Evolutionary conservation across 2,797 vertebrate species (phyloP).

Genomic region (Pseudochirops corinnae): DNA sequence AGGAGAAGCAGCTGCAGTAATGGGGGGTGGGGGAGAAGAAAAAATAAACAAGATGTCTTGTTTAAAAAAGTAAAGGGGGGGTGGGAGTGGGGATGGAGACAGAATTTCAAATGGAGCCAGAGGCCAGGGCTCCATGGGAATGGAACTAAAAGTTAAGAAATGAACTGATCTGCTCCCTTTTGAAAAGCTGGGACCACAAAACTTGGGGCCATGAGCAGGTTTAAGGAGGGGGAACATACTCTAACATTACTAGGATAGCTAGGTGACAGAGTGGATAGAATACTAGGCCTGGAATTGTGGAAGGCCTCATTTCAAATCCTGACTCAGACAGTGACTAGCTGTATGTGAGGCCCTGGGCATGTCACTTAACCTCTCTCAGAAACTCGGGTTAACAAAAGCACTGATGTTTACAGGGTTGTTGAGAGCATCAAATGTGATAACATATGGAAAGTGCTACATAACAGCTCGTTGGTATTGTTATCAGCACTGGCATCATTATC

Average conservation of each 20-base stretch:
- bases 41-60: slow-evolving; percentile 75
- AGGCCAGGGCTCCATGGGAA: slow-evolving; percentile 3
- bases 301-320: not conserved
- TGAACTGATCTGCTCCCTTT: not conserved
- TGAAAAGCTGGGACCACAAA: not conserved
- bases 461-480: not conserved
- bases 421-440: not conserved
- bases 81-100: slow-evolving; percentile 28
- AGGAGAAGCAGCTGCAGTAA: slow-evolving; percentile 74
- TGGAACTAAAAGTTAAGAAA: not conserved
- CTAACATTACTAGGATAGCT: not conserved
- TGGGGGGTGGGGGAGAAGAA: slow-evolving; percentile 29
- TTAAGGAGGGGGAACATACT: not conserved
- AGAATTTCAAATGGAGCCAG: slow-evolving; percentile 46
- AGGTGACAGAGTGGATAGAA: not conserved
- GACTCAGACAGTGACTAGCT: not conserved
- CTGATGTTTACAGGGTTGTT: not conserved
- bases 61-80: slow-evolving; percentile 2
- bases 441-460: not conserved
- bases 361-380: not conserved
- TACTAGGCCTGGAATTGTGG: not conserved
- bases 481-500: no score
- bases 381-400: not conserved
- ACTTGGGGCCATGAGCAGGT: not conserved
- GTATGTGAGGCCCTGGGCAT: not conserved